Evolutionary conservation across 2,113 vertebrate genomes (phyloP).

Genomic region (Capreolus pygargus): DNA sequence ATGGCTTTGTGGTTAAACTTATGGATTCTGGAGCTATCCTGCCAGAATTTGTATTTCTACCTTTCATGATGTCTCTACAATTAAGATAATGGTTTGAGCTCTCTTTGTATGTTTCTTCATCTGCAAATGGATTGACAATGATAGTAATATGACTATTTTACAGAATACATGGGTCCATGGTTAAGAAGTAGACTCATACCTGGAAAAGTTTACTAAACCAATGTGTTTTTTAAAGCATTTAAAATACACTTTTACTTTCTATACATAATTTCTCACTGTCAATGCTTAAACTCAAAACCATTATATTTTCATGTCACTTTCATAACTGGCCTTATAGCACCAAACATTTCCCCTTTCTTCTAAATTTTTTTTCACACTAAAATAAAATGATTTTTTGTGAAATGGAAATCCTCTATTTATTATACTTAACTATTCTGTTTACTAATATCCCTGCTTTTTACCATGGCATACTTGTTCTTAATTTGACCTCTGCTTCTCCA

Average conservation of each 20-base stretch:
- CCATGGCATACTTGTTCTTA: neutral
- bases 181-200: neutral
- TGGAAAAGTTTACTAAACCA: neutral
- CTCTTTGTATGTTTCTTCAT: neutral
- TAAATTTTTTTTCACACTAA: neutral
- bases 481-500: neutral
- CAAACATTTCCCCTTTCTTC: neutral
- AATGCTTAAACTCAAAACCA: neutral
- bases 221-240: neutral
- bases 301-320: neutral
- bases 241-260: neutral
- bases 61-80: neutral
- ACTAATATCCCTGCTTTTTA: neutral
- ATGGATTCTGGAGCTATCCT: no score
- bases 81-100: neutral
- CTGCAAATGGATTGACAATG: neutral
- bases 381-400: neutral
- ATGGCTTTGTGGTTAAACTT: no score
- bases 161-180: neutral
- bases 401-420: neutral
- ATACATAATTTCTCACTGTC: neutral
- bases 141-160: neutral
- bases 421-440: neutral
- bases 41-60: accelerated
- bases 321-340: neutral